Base-by-base conservation (phyloP, 1,140 invertebrate species). In the Pteromalus puparum region DNA sequence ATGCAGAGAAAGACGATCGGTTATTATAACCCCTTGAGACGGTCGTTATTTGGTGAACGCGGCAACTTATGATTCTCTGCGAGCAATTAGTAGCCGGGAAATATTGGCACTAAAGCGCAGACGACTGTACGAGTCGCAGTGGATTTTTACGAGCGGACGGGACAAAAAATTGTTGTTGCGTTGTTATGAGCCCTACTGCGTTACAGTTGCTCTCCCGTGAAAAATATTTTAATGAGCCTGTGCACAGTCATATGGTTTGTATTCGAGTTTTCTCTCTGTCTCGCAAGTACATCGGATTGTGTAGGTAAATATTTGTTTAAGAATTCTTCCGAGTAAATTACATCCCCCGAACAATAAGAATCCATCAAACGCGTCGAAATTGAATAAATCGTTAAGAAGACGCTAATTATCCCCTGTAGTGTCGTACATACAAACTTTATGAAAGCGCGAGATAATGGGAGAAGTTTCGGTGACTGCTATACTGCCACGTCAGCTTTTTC, bases 71-170 rank as follows among this genome's bases (percentile, higher is more conserved):
- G 80, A 81, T 81, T 81, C 80, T 34, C 34, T 46, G 73, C 70
- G 61, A n/a, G 72, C 73, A 82, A 82, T 76, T 82, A 76, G 30
- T 67, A 68, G 73, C 73, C 73, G 73, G 73, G 34, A 75, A 76
- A 68, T 82, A 82, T 82, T 68, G 81, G 73, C 70, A 46, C 53
- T 75, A 68, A 82, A 78, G 28, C 38, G 68, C 46, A 34, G 38
- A 68, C 81, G 73, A 76, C 65, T 42, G 4, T 24, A 67, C 65
- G 6, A 28, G 67, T 28, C 67, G 67, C n/a, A n/a, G n/a, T 10
- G 28, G 26, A 70, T 70, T 30, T 70, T 30, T 28, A 30, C 67
- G 67, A 70, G 53, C 53, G 53, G 21, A n/a, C 21, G 53, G 53
- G 53, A 61, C 53, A 61, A 61, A 61, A 61, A 61, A 61, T 61